phyloP scores from a whole-genome alignment of 37 sponge, comb jelly and placozoan species.

The Geodia barretti region DNA sequence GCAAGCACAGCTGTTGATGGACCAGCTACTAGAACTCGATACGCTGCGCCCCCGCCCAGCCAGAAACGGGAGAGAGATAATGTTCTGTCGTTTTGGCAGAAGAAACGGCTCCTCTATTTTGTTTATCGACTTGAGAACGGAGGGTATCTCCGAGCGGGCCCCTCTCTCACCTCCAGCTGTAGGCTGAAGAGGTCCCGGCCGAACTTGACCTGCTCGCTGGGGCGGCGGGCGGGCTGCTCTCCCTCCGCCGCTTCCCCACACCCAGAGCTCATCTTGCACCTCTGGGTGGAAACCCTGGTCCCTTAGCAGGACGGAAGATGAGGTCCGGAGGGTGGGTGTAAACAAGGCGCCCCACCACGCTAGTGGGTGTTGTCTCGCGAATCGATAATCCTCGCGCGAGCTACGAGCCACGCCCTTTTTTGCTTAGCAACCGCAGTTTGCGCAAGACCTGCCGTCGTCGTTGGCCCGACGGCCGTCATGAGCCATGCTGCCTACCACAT shows the following conservation, averaged over 20 bases:
- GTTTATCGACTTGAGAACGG: not conserved
- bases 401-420: slow-evolving; percentile 49
- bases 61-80: not conserved
- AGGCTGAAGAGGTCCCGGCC: slow-evolving; percentile 45
- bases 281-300: too few species aligned
- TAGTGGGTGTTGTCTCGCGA: too few species aligned
- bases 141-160: too few species aligned
- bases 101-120: not conserved
- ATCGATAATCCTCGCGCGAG: not conserved
- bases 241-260: not conserved
- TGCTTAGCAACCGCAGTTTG: too few species aligned
- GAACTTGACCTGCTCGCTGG: not conserved
- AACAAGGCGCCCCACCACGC: too few species aligned
- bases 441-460: not conserved
- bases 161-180: slow-evolving; percentile 41
- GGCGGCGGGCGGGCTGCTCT: not conserved
- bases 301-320: too few species aligned
- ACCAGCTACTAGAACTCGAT: too few species aligned
- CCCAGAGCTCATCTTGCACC: not conserved
- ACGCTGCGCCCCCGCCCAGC: too few species aligned
- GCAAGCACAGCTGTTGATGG: too few species aligned
- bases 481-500: slow-evolving; percentile 63
- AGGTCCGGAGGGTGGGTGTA: too few species aligned
- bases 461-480: not conserved
- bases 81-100: not conserved